These are phyloP conservation scores for Actinemys pallida DNA, from an alignment of 2,113 vertebrate species.

Conservation along the genomic window DNA sequence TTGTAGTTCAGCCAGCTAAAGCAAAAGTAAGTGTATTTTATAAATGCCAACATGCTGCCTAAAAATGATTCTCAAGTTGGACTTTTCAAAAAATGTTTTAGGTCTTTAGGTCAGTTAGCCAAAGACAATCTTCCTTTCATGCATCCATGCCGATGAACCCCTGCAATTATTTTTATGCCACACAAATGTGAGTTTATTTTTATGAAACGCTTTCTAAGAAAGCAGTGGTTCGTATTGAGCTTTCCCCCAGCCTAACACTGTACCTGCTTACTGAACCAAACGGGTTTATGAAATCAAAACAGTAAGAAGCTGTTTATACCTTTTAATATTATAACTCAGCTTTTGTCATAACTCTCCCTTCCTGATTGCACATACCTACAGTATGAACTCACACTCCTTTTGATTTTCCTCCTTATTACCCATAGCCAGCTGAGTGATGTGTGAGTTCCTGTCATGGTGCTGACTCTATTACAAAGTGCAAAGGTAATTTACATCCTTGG, in stretches of 20 bases:
- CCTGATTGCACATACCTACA: conserved; percentile 69
- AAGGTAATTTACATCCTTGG: conserved; percentile 76
- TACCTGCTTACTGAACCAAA: conserved; percentile 57
- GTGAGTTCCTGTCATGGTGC: conserved; percentile 81
- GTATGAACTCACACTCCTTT: conserved; percentile 74
- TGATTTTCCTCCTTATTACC: conserved; percentile 81
- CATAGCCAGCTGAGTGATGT: conserved; percentile 79
- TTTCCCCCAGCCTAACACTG: conserved; percentile 59
- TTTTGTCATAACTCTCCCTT: conserved; percentile 78
- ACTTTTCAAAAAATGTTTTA: not conserved
- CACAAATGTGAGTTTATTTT: conserved; percentile 51
- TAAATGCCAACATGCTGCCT: not conserved
- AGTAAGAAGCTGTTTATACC: conserved; percentile 80
- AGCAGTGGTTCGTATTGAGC: conserved; percentile 52
- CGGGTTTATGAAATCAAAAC: conserved; percentile 53
- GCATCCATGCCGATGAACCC: not conserved
- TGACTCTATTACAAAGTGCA: conserved; percentile 83
- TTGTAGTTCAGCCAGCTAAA: not conserved
- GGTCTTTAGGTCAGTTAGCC: not conserved
- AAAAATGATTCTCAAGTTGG: not conserved
- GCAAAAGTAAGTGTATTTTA: not conserved
- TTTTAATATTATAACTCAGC: conserved; percentile 79
- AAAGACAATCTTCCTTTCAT: conserved; percentile 3
- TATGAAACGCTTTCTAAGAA: conserved; percentile 56
- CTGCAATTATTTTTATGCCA: conserved; percentile 11